Percentiles rank a stretch among this genome's conserved stretches.
Conservation (phyloP, 2,888 invertebrate genomes). For the Rambutsinella grinnellia region DNA sequence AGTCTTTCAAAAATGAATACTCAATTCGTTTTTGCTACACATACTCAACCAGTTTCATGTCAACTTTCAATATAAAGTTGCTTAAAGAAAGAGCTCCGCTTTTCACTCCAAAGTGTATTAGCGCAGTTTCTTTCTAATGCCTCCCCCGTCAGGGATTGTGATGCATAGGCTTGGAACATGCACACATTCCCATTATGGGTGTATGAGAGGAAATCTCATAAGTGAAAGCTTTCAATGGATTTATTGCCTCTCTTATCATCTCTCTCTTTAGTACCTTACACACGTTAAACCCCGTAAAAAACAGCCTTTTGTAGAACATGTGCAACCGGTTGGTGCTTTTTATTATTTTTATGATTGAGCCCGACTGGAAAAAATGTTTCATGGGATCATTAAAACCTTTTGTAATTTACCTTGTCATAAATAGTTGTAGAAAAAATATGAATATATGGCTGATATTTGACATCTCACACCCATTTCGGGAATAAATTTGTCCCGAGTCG, state of each 20-base stretch:
- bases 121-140: slow-evolving; percentile 20
- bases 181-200: slow-evolving; percentile 23
- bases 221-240: no score
- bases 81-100: not conserved
- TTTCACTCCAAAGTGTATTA: slow-evolving; percentile 20
- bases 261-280: slow-evolving; percentile 4
- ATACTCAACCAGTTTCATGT: slow-evolving; percentile 44
- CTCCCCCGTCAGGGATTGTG: no score
- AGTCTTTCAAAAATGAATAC: slow-evolving; percentile 26
- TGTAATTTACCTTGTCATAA: no score
- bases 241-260: no score
- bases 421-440: no score
- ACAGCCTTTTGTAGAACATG: slow-evolving; percentile 16
- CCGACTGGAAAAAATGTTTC: not conserved
- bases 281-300: slow-evolving; percentile 17
- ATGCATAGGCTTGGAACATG: slow-evolving; percentile 33
- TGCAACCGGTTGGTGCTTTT: slow-evolving; percentile 29
- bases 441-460: not conserved
- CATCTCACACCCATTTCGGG: not conserved
- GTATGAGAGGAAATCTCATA: no score
- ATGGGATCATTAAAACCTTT: not conserved
- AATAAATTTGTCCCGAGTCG: not conserved
- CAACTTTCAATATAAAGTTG: slow-evolving; percentile 22
- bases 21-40: slow-evolving; percentile 19
- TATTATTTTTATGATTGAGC: not conserved